These are phyloP conservation scores for Ia io DNA, from an alignment of 2,113 vertebrate species.

Conservation along the genomic window DNA sequence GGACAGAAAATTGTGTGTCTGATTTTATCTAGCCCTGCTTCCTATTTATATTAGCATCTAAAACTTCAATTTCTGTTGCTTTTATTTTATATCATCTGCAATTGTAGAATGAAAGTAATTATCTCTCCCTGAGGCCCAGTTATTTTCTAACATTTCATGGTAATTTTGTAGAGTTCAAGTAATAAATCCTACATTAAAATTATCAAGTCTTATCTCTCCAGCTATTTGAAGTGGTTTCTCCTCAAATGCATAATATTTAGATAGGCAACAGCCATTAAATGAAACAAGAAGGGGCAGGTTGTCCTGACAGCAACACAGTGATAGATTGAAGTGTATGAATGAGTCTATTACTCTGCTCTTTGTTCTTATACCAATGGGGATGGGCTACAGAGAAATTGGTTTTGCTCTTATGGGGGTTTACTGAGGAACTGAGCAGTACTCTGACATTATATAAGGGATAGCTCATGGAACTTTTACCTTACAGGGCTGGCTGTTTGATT, in stretches of 20 bases:
- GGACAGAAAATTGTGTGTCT: constrained; percentile 82
- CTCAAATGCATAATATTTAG: constrained; percentile 65
- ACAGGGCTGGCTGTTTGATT: neutral
- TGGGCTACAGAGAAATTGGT: neutral
- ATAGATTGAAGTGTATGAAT: constrained; percentile 34
- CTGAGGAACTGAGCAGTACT: neutral
- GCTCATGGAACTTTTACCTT: neutral
- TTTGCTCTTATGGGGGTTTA: neutral
- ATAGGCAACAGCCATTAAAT: constrained; percentile 57
- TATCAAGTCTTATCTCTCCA: neutral
- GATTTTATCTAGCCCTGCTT: constrained; percentile 79
- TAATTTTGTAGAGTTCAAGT: constrained; percentile 69
- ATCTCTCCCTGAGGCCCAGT: constrained; percentile 67
- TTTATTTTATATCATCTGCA: constrained; percentile 77
- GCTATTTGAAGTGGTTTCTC: constrained; percentile 61
- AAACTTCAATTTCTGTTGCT: constrained; percentile 65
- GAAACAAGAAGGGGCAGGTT: constrained; percentile 73
- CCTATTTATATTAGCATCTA: constrained; percentile 80
- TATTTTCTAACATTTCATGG: constrained; percentile 80
- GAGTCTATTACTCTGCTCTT: neutral
- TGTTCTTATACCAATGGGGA: neutral
- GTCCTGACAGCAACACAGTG: neutral
- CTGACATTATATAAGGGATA: neutral
- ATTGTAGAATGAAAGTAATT: constrained; percentile 74
- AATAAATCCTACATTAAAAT: constrained; percentile 61